Conservation (phyloP, 2,888 invertebrate genomes). For the Cepaea hortensis region DNA sequence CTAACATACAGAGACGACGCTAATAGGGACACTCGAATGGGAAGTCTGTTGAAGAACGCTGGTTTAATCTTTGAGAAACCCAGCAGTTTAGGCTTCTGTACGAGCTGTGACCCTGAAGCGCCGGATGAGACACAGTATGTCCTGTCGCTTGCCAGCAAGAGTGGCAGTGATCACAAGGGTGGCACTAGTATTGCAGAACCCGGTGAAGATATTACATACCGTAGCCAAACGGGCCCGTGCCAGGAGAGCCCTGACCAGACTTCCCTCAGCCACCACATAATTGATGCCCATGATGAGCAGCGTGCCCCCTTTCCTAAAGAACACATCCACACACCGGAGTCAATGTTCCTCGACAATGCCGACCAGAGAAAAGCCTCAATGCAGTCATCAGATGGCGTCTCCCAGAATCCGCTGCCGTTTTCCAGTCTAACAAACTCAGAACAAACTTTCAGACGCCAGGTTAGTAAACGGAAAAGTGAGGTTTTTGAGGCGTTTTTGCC, state of each 20-base stretch:
- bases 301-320: background rate
- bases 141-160: background rate
- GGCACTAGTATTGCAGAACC: no score
- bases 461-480: slow-evolving; percentile 42
- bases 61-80: background rate
- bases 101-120: background rate
- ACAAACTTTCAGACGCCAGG: slow-evolving; percentile 10
- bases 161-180: background rate
- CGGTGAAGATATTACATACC: background rate
- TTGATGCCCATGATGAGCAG: background rate
- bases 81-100: background rate
- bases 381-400: background rate
- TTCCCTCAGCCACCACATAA: background rate
- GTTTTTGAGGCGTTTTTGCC: slow-evolving; percentile 8
- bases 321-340: background rate
- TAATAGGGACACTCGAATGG: background rate
- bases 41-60: background rate
- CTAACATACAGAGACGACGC: background rate
- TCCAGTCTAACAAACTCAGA: background rate
- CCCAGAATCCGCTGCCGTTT: background rate
- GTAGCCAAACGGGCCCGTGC: no score
- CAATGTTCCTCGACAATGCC: background rate
- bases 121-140: background rate
- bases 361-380: background rate
- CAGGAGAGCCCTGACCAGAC: background rate